Base-by-base conservation (phyloP, 2,888 invertebrate species). In the Scotopteryx bipunctaria region DNA sequence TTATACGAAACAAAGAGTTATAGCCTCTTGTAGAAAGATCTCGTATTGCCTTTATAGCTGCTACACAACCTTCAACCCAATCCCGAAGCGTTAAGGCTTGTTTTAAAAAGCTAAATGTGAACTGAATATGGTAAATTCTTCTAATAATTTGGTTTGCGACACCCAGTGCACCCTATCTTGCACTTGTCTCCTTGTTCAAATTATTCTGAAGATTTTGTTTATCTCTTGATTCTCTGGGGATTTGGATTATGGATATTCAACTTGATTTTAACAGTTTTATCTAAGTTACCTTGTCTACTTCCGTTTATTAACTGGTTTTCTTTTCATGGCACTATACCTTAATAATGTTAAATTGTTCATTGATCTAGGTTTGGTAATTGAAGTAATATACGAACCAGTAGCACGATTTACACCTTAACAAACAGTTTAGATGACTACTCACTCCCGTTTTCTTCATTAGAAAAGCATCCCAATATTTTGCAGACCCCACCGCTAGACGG, bases 1-100 rank as follows among this genome's bases (percentile, higher is more conserved):
- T 65, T 57, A 65, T 66, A 66, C 67, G 61, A 68, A 71, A 70
- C 71, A 72, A 70, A 72, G 72, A 67, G 60, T 64, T 69, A 71
- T 64, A 61, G 66, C 57, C 49, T 48, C 59, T 36, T 43, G 53
- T 31, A 59, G 60, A 64, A 66, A 69, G 58, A 59, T 50, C 57
- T 59, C 55, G 57, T 59, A 59, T 58, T 62, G 60, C 60, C 50
- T 51, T 59, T 47, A 38, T 11, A 3, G 5, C 15, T 36, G 44
- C 1, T 36, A 44, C 6, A 27, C 36, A 32, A 67, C 35, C 42
- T 40, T 33, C 32, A 9, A 62, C 64, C 29, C 33, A 53, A 57
- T 17, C 0, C 1, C 0, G 5, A 4, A 13, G 17, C 2, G 0
- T 2, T 45, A 57, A 40, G 9, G 11, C 9, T 3, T 3, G 2